These are phyloP conservation scores for Ophioderma brevispina DNA, from an alignment of 35 echinoderm and acorn worm genomes.

Conservation along the genomic window DNA sequence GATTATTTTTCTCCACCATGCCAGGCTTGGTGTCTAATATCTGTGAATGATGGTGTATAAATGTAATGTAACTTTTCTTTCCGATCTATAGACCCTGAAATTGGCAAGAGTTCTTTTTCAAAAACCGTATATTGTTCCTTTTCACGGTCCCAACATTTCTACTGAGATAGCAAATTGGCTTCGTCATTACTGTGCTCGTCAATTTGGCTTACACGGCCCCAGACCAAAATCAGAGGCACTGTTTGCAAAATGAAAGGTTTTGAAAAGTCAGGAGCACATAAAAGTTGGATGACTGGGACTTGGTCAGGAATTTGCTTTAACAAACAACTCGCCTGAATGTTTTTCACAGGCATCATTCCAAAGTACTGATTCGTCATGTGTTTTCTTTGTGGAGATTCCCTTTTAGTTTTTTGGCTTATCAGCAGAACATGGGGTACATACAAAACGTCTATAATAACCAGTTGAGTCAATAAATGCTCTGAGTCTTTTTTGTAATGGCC, in stretches of 20 bases:
- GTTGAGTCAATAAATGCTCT: not conserved
- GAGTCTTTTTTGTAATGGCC: not conserved
- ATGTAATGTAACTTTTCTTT: not conserved
- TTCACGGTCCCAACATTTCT: not conserved
- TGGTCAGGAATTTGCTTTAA: not conserved
- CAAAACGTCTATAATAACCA: not conserved
- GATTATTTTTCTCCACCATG: not conserved
- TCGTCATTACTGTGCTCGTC: not conserved
- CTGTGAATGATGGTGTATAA: not conserved
- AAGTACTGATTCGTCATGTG: not conserved
- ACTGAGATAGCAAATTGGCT: not conserved
- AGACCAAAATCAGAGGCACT: conserved; percentile 22
- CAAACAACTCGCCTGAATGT: not conserved
- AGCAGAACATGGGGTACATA: not conserved
- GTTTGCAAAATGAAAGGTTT: conserved; percentile 19
- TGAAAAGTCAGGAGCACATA: conserved; percentile 30
- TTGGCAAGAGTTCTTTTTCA: not conserved
- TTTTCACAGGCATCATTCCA: not conserved
- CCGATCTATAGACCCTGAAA: not conserved
- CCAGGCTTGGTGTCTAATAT: not conserved
- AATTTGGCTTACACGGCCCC: conserved; percentile 24
- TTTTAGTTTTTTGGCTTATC: not conserved
- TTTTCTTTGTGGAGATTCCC: not conserved
- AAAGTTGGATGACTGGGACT: not conserved
- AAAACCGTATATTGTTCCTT: not conserved